Conservation (phyloP, 2,888 invertebrate species). For the Tholera decimalis region DNA sequence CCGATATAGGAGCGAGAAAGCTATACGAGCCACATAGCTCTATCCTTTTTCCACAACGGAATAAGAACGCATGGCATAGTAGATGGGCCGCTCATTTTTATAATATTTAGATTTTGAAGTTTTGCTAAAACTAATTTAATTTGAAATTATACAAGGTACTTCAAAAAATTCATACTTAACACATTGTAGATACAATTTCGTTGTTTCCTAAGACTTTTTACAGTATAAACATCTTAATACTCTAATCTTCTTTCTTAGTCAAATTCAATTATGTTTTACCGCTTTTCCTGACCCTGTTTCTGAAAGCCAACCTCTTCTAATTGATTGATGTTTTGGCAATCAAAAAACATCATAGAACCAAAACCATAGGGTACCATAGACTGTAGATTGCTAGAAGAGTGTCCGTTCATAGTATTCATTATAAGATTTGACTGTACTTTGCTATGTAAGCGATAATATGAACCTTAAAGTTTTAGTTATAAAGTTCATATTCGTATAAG, state of each 20-base stretch:
- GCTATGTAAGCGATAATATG: neutral
- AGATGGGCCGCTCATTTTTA: neutral
- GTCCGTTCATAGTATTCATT: no score
- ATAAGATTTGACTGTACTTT: neutral
- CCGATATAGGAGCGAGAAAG: no score
- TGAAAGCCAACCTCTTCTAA: neutral
- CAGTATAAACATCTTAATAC: neutral
- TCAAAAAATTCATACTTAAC: neutral
- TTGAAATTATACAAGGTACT: constrained; percentile 4
- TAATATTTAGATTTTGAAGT: neutral
- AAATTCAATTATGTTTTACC: neutral
- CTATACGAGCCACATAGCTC: no score
- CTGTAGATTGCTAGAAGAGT: no score
- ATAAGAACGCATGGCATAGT: no score
- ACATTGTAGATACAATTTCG: constrained; percentile 33
- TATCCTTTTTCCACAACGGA: no score
- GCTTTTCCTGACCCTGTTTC: neutral
- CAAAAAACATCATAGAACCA: no score
- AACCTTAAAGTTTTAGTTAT: neutral
- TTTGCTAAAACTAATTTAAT: neutral
- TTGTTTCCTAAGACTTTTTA: constrained; percentile 26
- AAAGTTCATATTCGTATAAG: neutral
- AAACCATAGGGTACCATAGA: no score
- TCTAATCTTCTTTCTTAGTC: neutral
- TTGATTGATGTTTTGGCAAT: neutral